phyloP scores from a whole-genome alignment of 2,113 vertebrate genomes.

The Diadophis punctatus region DNA sequence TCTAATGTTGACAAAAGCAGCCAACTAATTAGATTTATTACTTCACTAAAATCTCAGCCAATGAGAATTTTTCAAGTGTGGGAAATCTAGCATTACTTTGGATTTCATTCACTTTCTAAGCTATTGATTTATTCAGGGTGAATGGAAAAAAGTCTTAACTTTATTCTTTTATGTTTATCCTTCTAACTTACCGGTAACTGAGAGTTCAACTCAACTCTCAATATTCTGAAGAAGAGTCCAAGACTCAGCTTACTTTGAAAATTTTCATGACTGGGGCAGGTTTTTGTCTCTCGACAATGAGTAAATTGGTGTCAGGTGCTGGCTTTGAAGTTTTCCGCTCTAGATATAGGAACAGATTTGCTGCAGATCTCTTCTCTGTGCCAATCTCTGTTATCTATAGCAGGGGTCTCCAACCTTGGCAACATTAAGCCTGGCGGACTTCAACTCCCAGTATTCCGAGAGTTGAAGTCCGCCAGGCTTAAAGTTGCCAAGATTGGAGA shows the following conservation, averaged over 20 bases:
- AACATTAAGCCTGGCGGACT: no score
- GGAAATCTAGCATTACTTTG: not conserved
- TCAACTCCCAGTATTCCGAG: no score
- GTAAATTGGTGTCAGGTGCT: not conserved
- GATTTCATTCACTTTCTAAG: not conserved
- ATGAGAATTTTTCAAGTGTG: not conserved
- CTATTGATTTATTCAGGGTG: not conserved
- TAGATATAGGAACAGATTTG: not conserved
- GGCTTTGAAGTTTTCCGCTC: not conserved
- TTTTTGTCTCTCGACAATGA: not conserved
- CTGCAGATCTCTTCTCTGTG: not conserved
- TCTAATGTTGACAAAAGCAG: not conserved
- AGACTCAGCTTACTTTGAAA: not conserved
- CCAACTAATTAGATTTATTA: not conserved
- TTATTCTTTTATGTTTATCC: not conserved
- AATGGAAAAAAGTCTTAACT: not conserved
- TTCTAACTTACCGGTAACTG: not conserved
- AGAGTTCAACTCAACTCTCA: not conserved
- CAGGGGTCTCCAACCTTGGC: no score
- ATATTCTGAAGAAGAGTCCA: not conserved
- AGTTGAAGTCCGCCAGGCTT: no score
- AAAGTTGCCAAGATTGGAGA: no score
- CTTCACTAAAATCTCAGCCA: not conserved
- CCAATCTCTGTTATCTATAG: not conserved
- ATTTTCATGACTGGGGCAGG: not conserved